Conservation (phyloP, 2,113 vertebrate genomes). For the Polyodon spathula region DNA sequence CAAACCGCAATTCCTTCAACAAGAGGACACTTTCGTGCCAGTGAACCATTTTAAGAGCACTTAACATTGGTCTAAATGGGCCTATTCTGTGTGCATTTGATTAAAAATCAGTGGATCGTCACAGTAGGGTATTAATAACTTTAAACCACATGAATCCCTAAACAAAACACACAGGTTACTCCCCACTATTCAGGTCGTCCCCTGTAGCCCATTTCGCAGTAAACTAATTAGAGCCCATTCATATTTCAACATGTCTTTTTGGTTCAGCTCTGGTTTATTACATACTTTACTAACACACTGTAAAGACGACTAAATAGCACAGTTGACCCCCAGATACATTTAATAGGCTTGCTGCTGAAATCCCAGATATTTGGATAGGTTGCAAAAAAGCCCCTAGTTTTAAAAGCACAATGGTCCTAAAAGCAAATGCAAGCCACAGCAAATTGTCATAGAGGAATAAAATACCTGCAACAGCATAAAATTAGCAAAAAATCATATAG, state of each 20-base stretch:
- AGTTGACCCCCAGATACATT: conserved; percentile 43
- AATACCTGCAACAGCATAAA: no score
- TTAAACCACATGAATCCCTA: conserved; percentile 28
- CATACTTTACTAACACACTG: conserved; percentile 38
- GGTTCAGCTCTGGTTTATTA: conserved; percentile 47
- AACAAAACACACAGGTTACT: conserved; percentile 20
- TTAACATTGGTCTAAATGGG: conserved; percentile 49
- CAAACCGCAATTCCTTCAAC: conserved; percentile 35
- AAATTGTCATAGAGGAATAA: no score
- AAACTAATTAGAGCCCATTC: conserved; percentile 65
- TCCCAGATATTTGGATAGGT: conserved; percentile 43
- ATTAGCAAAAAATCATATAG: no score
- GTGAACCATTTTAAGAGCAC: conserved; percentile 53
- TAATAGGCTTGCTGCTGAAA: conserved; percentile 34
- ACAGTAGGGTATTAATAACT: conserved; percentile 51
- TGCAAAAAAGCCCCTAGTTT: no score
- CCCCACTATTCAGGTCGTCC: conserved; percentile 31
- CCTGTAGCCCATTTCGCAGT: conserved; percentile 48
- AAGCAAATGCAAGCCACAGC: no score
- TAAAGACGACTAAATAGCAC: conserved; percentile 41
- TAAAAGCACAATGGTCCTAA: no score
- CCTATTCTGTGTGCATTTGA: conserved; percentile 63
- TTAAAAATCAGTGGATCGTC: conserved; percentile 72
- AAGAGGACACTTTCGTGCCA: conserved; percentile 45
- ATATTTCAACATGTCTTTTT: conserved; percentile 63